phyloP scores from a whole-genome alignment of 2,888 invertebrate species.

The Cataglyphis livida region DNA sequence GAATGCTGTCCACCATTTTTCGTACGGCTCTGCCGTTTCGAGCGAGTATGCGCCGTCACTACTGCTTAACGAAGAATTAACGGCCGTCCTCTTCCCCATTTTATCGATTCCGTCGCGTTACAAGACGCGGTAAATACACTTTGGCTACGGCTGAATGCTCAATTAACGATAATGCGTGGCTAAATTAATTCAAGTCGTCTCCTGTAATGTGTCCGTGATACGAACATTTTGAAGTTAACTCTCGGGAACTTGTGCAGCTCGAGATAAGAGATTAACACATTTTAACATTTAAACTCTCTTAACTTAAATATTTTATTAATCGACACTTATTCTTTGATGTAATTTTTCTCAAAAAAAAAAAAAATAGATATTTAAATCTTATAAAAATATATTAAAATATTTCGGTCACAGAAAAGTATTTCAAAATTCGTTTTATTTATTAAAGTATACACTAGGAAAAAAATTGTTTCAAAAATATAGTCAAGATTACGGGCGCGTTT shows the following conservation, averaged over 20 bases:
- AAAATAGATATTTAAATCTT: not conserved
- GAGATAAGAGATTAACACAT: not conserved
- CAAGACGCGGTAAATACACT: conserved; percentile 47
- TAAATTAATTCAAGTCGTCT: conserved; percentile 33
- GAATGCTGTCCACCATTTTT: conserved; percentile 52
- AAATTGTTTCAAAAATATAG: not conserved
- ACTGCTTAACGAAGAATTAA: conserved; percentile 58
- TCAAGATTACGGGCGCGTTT: not conserved
- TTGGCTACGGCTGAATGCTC: conserved; percentile 35
- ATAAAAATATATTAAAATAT: not conserved
- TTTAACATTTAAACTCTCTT: not conserved
- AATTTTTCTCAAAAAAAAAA: not conserved
- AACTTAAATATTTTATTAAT: not conserved
- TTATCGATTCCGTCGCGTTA: conserved; percentile 41
- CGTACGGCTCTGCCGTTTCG: conserved; percentile 41
- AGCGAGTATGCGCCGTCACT: conserved; percentile 36
- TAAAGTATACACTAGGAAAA: not conserved
- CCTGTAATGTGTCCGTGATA: not conserved
- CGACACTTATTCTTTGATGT: not conserved
- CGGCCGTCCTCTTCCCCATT: conserved; percentile 41
- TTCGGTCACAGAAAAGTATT: not conserved
- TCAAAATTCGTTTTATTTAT: conserved; percentile 4
- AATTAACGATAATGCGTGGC: conserved; percentile 47
- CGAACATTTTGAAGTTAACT: conserved; percentile 5
- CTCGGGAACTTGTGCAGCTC: not conserved